Conservation (phyloP, 2,113 vertebrate species). For the Dicaeum eximium region DNA sequence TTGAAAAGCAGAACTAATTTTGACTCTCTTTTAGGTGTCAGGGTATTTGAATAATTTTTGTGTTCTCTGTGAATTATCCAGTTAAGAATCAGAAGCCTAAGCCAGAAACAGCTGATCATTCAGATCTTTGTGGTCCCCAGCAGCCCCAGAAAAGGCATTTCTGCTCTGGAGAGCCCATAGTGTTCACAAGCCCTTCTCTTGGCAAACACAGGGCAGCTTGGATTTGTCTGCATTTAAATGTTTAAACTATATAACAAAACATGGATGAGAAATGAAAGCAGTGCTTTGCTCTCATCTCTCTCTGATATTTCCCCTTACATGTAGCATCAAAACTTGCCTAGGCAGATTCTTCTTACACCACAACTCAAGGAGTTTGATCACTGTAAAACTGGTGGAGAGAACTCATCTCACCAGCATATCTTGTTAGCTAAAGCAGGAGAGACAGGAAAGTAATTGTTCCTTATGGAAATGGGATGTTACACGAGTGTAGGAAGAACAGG, state of each 20-base stretch:
- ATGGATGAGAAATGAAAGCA: not conserved
- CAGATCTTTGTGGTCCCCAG: not conserved
- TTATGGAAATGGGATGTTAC: not conserved
- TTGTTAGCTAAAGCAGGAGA: not conserved
- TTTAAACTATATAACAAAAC: not conserved
- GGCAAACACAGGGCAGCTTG: not conserved
- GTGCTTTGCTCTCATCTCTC: not conserved
- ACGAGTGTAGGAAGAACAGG: not conserved
- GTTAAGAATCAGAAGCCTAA: not conserved
- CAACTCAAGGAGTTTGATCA: not conserved
- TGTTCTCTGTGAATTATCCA: not conserved
- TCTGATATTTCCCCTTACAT: not conserved
- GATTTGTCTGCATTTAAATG: not conserved
- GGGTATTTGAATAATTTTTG: not conserved
- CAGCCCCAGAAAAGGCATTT: not conserved
- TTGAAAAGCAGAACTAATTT: conserved; percentile 4
- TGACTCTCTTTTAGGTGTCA: not conserved
- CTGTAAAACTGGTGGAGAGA: not conserved
- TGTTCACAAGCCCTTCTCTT: not conserved
- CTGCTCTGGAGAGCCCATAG: not conserved
- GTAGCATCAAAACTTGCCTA: not conserved
- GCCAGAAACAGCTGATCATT: not conserved
- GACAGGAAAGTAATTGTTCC: not conserved
- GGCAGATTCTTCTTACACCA: not conserved
- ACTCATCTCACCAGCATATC: not conserved